Percentiles rank a stretch among this genome's conserved stretches.
Conservation (phyloP, 2,113 vertebrate species). For the Dipodomys stephensi region DNA sequence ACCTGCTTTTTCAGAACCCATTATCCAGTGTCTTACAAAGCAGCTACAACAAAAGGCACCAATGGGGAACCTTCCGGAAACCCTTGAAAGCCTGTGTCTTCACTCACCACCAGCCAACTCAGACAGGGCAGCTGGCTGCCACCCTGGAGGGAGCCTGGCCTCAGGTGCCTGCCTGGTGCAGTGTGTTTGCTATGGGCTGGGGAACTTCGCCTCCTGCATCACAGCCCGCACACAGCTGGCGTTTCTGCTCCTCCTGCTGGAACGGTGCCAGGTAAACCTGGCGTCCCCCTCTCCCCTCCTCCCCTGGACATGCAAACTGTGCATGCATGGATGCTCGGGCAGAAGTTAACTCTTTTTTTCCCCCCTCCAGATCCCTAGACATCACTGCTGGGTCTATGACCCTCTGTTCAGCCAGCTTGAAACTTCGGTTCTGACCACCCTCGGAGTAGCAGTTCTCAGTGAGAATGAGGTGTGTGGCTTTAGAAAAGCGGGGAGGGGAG, state of each 20-base stretch:
- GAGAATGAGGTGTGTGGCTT: conserved; percentile 92
- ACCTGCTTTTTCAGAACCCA: conserved; percentile 48
- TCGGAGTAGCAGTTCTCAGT: conserved; percentile 89
- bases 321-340: rapidly evolving
- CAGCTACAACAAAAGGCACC: conserved; percentile 24
- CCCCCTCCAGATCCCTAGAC: conserved; percentile 82
- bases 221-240: conserved; percentile 91
- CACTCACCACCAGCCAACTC: rapidly evolving
- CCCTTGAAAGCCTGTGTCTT: conserved; percentile 40
- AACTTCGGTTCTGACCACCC: conserved; percentile 82
- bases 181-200: conserved; percentile 94
- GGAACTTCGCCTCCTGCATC: conserved; percentile 90
- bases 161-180: not conserved
- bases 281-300: rapidly evolving
- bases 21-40: conserved; percentile 36
- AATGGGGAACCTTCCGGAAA: not conserved
- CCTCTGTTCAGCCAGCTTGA: conserved; percentile 91
- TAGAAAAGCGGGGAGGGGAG: no score
- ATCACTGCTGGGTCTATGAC: conserved; percentile 89
- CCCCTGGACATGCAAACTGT: not conserved
- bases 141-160: not conserved
- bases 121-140: rapidly evolving
- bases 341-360: rapidly evolving
- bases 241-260: conserved; percentile 93
- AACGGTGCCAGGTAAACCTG: conserved; percentile 88